Evolutionary conservation across 2,797 vertebrate genomes (phyloP).

Genomic region (Huso huso): DNA sequence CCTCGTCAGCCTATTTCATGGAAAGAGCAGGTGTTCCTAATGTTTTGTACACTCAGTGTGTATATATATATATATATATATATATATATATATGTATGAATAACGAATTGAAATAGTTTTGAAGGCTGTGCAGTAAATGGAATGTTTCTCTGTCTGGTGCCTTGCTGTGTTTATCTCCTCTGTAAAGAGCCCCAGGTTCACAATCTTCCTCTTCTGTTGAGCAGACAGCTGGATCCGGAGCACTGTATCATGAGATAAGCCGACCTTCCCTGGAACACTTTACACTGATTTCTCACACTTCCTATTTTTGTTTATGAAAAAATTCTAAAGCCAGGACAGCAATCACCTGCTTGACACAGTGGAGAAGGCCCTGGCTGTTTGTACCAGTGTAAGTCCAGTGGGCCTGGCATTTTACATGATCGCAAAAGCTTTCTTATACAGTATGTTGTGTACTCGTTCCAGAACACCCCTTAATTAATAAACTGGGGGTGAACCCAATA

Average conservation of each 20-base stretch:
- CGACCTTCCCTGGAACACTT: constrained; percentile 32
- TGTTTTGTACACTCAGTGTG: no score
- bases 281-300: constrained; percentile 37
- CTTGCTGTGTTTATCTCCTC: constrained; percentile 27
- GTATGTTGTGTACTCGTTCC: no score
- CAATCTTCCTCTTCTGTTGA: constrained; percentile 25
- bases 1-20: no score
- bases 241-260: constrained; percentile 30
- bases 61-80: no score
- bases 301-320: constrained; percentile 37
- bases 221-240: constrained; percentile 15
- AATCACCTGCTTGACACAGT: constrained; percentile 33
- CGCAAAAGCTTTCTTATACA: no score
- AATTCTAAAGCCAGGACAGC: constrained; percentile 46
- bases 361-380: no score
- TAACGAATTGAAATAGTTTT: constrained; percentile 10
- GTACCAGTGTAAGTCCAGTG: no score
- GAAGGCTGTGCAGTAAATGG: constrained; percentile 11
- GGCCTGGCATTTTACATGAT: no score
- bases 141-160: constrained; percentile 28
- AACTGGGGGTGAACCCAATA: no score
- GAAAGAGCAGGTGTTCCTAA: no score
- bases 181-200: constrained; percentile 24
- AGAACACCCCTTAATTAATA: no score
- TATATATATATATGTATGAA: no score